A percentile compares a stretch with the other conserved stretches of the same genome.
Evolutionary conservation across 2,797 vertebrate species (phyloP).

Genomic region (Anguilla megastoma): DNA sequence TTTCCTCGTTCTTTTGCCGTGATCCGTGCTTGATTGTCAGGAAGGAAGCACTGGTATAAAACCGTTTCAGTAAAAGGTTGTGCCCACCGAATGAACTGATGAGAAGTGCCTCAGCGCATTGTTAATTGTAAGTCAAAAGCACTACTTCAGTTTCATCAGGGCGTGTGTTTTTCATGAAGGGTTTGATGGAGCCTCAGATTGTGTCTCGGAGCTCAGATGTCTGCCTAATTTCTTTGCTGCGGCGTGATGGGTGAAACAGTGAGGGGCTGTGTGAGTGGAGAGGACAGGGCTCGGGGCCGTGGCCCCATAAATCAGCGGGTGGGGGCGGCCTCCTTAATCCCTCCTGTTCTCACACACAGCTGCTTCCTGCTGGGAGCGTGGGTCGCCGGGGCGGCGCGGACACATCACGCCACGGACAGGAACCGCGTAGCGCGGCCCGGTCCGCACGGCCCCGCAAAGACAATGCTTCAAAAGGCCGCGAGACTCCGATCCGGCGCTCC

Average conservation of each 20-base stretch:
- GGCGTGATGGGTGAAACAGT: not conserved
- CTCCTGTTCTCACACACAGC: slow-evolving; percentile 52
- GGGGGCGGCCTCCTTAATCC: slow-evolving; percentile 47
- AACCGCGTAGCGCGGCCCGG: slow-evolving; percentile 10
- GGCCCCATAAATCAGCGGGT: slow-evolving; percentile 42
- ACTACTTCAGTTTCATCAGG: not conserved
- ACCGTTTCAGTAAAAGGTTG: not conserved
- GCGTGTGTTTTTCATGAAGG: not conserved
- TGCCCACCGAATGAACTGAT: not conserved
- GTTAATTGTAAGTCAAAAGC: not conserved
- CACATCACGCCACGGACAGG: slow-evolving; percentile 31
- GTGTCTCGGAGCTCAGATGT: slow-evolving; percentile 5
- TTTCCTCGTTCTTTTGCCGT: slow-evolving; percentile 25
- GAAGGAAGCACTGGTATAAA: not conserved
- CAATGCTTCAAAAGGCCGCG: slow-evolving; percentile 30
- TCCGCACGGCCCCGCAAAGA: slow-evolving; percentile 18
- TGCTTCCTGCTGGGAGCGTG: slow-evolving; percentile 53
- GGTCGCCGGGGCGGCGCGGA: slow-evolving; percentile 36
- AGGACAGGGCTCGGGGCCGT: slow-evolving; percentile 28
- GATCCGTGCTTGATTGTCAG: not conserved
- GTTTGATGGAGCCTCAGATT: not conserved
- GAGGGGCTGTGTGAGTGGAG: slow-evolving; percentile 9
- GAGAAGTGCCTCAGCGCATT: not conserved
- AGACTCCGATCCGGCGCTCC: not conserved
- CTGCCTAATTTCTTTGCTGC: not conserved